Evolutionary conservation across 2,888 invertebrate species (phyloP).

Genomic region (Stenurella melanura): DNA sequence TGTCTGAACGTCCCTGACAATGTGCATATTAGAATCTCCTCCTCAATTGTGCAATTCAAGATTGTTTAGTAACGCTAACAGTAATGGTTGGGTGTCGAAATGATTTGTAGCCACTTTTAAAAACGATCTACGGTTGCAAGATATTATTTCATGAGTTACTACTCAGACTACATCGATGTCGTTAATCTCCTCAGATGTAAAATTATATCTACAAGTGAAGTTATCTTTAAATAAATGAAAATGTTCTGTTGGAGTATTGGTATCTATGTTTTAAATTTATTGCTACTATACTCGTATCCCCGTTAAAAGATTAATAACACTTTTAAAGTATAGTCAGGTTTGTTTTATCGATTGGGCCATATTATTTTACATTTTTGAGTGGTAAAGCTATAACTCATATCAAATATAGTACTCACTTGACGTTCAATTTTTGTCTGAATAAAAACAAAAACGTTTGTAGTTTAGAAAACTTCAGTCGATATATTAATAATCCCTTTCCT

Average conservation of each 20-base stretch:
- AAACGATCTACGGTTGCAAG: slow-evolving; percentile 56
- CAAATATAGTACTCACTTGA: neutral
- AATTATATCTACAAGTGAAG: slow-evolving; percentile 58
- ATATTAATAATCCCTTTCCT: slow-evolving; percentile 11
- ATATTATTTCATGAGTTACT: slow-evolving; percentile 62
- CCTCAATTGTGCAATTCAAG: slow-evolving; percentile 50
- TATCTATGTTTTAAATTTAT: slow-evolving; percentile 49
- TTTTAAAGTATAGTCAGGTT: slow-evolving; percentile 54
- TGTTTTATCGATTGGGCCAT: slow-evolving; percentile 53
- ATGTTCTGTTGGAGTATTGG: slow-evolving; percentile 57
- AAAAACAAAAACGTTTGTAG: slow-evolving; percentile 2
- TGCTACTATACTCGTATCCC: slow-evolving; percentile 34
- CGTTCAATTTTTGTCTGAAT: slow-evolving; percentile 7
- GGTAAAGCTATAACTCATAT: slow-evolving; percentile 49
- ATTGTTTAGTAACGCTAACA: slow-evolving; percentile 50
- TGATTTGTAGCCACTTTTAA: slow-evolving; percentile 65
- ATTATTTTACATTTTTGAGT: slow-evolving; percentile 56
- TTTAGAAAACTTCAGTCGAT: slow-evolving; percentile 7
- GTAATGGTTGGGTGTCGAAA: slow-evolving; percentile 67
- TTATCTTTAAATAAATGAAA: slow-evolving; percentile 61
- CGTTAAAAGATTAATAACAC: slow-evolving; percentile 57
- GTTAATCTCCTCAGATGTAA: slow-evolving; percentile 61
- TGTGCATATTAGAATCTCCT: slow-evolving; percentile 36
- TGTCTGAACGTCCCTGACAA: slow-evolving; percentile 38
- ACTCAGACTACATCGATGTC: slow-evolving; percentile 55